Base-by-base conservation (phyloP, 2,888 invertebrate species). In the Cheilosia pagana region DNA sequence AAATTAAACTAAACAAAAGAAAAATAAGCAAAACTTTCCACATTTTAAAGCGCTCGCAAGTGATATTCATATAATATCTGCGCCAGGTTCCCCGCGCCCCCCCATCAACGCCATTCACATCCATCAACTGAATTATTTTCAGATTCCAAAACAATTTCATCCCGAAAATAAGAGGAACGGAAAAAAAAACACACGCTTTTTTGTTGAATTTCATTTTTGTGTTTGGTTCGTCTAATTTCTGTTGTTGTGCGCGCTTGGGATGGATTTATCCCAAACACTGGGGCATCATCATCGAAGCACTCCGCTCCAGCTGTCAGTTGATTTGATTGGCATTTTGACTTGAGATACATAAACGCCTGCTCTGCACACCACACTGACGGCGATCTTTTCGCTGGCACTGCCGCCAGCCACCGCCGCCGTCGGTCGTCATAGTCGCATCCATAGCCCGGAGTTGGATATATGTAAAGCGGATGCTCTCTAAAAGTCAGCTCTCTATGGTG, bases 261-360 rank as follows among this genome's bases (percentile, higher is more conserved):
- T 87, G 87, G 87, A 87, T 87, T 88, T 87, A 87, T 87, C 87
- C 87, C 87, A 88, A 88, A 81, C 85, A 81, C 85, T 85, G 85
- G 60, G 85, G 85, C 85, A 76, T 79, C 85, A 50, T 50, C 50
- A 85, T 85, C 81, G 85, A 81, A 85, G 88, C 89, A 89, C 88
- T 88, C 88, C 88, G 89, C 88, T 88, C 87, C 88, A 88, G 87
- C 90, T 90, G 90, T 90, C 90, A 90, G 89, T 88, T 89, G 87
- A 83, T 88, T 90, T 90, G 90, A 90, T 90, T 90, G 90, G 90
- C 90, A 90, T 88, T 89, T 90, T 90, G 90, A 90, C 90, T 90
- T 89, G 89, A 89, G 88, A 89, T 89, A 87, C 76, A 85, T 88
- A 88, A 88, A 88, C 87, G 88, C 86, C 87, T 86, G 87, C 86